Base-by-base conservation (phyloP, 2,797 vertebrate species). In the Hypotaenidia okinawae region DNA sequence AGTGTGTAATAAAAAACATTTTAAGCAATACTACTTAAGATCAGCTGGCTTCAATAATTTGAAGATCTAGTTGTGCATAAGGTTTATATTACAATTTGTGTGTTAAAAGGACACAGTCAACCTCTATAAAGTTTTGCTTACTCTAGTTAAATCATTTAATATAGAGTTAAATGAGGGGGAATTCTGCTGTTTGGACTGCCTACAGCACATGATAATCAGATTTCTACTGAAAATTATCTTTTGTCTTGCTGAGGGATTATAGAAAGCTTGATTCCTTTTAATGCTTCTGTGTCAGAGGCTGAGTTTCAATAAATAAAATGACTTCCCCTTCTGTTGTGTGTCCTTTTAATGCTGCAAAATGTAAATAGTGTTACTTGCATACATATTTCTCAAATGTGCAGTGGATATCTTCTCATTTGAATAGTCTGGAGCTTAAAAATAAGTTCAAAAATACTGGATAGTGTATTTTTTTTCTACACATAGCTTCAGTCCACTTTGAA, bases 331-430 rank as follows among this genome's bases (percentile, higher is more conserved):
- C 74, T 89, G 70, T 89, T 94, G 70, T 63, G 62, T 97, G 94
- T 95, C 95, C 96, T 94, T 96, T 94, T 96, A 95, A 96, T 83
- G 70, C 73, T 92, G 84, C 92, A 95, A 95, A 97, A 52, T 81
- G 76, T 94, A 76, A 91, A 68, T 72, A 73, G 32, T 41, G 37
- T 21, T 85, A 16, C 73, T 90, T 90, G 81, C 75, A 30, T 92
- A 41, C 63, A 2, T 84, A 17, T 75, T 59, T 82, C 37, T 77
- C 68, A 80, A 78, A 63, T 47, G 35, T 78, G 17, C 35, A 55
- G 49, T 66, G 66, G 55, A 69, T 54, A 59, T 62, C 30, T 70
- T 90, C 87, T 94, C 72, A 55, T 89, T 33, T 72, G 39, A 57
- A 25, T 58, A 95, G 69, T 94, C 21, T 95, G 90, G 94, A 96